Percentiles rank a stretch among this genome's conserved stretches.
Evolutionary conservation across 2,797 vertebrate species (phyloP).

Genomic region (Phalanger gymnotis): DNA sequence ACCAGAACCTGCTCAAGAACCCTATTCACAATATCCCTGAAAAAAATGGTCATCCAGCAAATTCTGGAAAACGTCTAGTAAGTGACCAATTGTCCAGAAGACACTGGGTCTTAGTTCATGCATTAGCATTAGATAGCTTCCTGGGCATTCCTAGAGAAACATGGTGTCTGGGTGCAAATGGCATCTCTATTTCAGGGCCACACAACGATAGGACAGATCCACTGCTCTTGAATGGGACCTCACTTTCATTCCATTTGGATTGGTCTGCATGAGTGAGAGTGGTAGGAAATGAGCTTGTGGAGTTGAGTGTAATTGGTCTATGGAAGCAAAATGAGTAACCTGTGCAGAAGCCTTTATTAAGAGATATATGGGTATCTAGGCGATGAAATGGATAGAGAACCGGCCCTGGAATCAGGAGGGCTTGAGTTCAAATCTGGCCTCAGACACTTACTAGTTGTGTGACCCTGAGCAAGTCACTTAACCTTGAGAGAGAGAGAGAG

Average conservation of each 20-base stretch:
- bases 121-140: neutral
- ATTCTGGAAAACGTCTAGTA: neutral
- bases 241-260: neutral
- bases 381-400: accelerated
- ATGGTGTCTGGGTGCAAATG: neutral
- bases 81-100: neutral
- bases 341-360: neutral
- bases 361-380: neutral
- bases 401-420: neutral
- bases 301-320: neutral
- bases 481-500: neutral
- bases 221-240: neutral
- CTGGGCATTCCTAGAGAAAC: neutral
- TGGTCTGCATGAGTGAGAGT: neutral
- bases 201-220: neutral
- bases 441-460: neutral
- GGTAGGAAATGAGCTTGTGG: neutral
- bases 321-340: neutral
- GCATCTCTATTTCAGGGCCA: neutral
- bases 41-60: neutral
- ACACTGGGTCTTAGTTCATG: neutral
- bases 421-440: neutral
- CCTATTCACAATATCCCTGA: neutral
- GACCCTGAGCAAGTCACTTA: neutral
- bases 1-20: neutral